Evolutionary conservation across 2,888 invertebrate species (phyloP).

Genomic region (Coremacera marginata): DNA sequence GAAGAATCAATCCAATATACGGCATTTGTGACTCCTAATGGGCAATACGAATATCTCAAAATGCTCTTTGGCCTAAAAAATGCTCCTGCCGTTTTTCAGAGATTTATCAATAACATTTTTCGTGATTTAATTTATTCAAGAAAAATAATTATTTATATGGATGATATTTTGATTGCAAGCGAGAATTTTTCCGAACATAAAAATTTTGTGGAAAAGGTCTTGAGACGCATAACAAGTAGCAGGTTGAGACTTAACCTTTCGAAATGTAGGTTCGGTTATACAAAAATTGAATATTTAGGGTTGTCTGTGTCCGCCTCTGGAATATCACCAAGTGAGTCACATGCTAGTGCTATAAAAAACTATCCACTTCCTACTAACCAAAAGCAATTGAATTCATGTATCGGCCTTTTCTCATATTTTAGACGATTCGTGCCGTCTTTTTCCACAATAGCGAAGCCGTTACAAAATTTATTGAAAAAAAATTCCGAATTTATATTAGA

Average conservation of each 20-base stretch:
- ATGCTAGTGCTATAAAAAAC: neutral
- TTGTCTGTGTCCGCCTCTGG: too few relatives aligned
- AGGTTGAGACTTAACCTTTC: neutral
- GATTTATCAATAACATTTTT: neutral
- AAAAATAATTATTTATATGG: neutral
- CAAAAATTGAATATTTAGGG: neutral
- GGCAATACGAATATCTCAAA: neutral
- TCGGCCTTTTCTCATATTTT: conserved; percentile 2
- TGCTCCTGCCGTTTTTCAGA: too few relatives aligned
- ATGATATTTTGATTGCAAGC: neutral
- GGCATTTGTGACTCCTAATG: neutral
- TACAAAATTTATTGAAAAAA: neutral
- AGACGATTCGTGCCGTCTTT: neutral
- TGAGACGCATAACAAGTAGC: too few relatives aligned
- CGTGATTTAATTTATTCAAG: neutral
- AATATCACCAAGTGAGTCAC: too few relatives aligned
- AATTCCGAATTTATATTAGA: neutral
- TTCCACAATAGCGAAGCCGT: neutral
- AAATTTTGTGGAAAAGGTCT: neutral
- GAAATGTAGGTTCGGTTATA: neutral
- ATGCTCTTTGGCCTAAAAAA: neutral
- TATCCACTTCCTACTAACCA: neutral
- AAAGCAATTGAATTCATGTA: neutral
- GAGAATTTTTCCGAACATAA: neutral
- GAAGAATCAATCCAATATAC: neutral